Base-by-base conservation (phyloP, 2,888 invertebrate species). In the Eumerus sabulonum region DNA sequence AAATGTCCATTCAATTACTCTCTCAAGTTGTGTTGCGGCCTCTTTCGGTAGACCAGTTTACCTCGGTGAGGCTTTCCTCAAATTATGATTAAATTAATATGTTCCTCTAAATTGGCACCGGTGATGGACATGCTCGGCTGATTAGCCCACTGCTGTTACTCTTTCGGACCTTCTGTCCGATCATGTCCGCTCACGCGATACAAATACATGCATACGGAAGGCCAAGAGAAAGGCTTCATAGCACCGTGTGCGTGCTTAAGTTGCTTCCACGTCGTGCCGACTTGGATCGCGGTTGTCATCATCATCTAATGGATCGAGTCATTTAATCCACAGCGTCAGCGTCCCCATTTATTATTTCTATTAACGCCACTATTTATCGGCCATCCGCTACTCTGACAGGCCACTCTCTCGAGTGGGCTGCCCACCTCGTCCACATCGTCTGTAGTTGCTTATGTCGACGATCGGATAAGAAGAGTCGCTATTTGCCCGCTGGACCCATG, bases 301-400 rank as follows among this genome's bases (percentile, higher is more conserved):
- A 48, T 48, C 48, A 36, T 27, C 38, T 70, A 64, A 71, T 71
- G 59, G 42, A 71, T 56, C 63, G 27, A 60, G 44, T 64, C 42
- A 60, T 60, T 71, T 51, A 71, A 72, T 62, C 56, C 56, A 35
- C 56, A 17, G 44, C 56, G 11, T n/a, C 40, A 42, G 16, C 38
- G 71, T 62, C 56, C 50, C 47, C 71, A 62, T 66, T 72, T 66
- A 71, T 72, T 73, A 67, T 67, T 73, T 73, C 73, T 54, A 59
- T 73, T 73, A 73, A 73, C 67, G 67, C 73, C 73, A 73, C 67
- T 68, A 68, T 59, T 73, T 73, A 77, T 73, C 53, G 72, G n/a
- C 59, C 35, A 45, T 67, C 62, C 56, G 50, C 47, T 56, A 19
- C 19, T 53, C 60, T 36, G 67, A 67, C 40, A 54, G 72, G 27